A percentile compares a stretch with the other conserved stretches of the same genome.
These are phyloP conservation scores for Enteromius afrohamiltoni DNA, from an alignment of 2,797 vertebrate species.

Conservation along the genomic window DNA sequence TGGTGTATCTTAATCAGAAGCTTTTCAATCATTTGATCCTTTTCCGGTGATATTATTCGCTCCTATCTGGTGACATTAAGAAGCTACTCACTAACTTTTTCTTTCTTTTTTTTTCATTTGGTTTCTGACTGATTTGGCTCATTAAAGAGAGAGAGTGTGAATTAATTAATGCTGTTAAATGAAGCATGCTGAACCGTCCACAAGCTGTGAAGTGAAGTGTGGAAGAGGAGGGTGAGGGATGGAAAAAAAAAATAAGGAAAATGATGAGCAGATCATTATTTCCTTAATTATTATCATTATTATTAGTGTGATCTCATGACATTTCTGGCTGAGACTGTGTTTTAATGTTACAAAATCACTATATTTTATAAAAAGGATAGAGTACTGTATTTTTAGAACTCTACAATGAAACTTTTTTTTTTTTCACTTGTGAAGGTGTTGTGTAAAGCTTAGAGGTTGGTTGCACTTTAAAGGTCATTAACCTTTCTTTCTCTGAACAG, in stretches of 20 bases:
- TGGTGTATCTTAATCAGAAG: neutral
- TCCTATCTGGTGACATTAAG: slow-evolving; percentile 61
- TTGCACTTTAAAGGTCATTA: slow-evolving; percentile 28
- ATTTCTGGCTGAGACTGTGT: neutral
- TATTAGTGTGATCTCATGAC: neutral
- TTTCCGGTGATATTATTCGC: slow-evolving; percentile 43
- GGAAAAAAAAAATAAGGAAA: slow-evolving; percentile 6
- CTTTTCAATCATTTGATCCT: slow-evolving; percentile 5
- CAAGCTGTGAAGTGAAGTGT: slow-evolving; percentile 67
- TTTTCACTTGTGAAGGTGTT: no score
- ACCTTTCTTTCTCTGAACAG: neutral
- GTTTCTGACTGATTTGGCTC: slow-evolving; percentile 75
- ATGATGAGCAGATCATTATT: slow-evolving; percentile 34
- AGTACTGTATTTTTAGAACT: slow-evolving; percentile 2
- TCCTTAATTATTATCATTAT: slow-evolving; percentile 36
- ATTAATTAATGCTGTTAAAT: slow-evolving; percentile 81
- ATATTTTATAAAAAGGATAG: slow-evolving; percentile 1
- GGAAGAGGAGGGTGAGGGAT: slow-evolving; percentile 46
- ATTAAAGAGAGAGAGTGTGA: slow-evolving; percentile 75
- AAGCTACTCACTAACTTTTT: slow-evolving; percentile 57
- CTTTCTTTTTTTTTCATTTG: slow-evolving; percentile 28
- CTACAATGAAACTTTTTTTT: neutral
- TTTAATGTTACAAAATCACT: slow-evolving; percentile 9
- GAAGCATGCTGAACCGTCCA: slow-evolving; percentile 68
- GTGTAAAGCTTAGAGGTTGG: slow-evolving; percentile 12